Conservation (phyloP, 2,888 invertebrate species). For the Kuschelorhynchus macadamiae region DNA sequence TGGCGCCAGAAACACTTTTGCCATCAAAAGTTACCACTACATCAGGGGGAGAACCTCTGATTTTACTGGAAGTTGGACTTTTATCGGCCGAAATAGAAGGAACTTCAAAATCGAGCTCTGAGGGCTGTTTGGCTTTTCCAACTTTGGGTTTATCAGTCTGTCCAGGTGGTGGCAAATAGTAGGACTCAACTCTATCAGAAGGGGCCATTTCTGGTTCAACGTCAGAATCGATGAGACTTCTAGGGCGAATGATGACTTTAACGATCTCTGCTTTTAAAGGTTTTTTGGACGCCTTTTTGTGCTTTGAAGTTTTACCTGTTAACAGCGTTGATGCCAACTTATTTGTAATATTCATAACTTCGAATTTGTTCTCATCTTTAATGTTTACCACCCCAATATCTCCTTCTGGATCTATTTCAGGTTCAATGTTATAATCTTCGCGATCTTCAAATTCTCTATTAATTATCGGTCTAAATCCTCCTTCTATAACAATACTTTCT, state of each 20-base stretch:
- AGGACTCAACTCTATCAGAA: slow-evolving; percentile 79
- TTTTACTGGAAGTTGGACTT: slow-evolving; percentile 37
- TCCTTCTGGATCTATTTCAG: slow-evolving; percentile 69
- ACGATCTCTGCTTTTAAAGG: too few relatives aligned
- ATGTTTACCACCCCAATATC: slow-evolving; percentile 69
- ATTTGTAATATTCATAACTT: slow-evolving; percentile 53
- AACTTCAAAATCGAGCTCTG: slow-evolving; percentile 68
- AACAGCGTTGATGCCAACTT: too few relatives aligned
- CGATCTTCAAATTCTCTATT: slow-evolving; percentile 72
- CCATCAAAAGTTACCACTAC: slow-evolving; percentile 84
- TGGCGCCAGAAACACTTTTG: slow-evolving; percentile 79
- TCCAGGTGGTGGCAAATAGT: slow-evolving; percentile 80
- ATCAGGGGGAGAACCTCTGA: slow-evolving; percentile 66
- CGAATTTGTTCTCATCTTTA: slow-evolving; percentile 67
- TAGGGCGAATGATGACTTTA: slow-evolving; percentile 41
- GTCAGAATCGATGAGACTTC: slow-evolving; percentile 61
- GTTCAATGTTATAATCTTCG: slow-evolving; percentile 64
- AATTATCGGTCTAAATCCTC: slow-evolving; percentile 87
- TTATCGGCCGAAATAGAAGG: slow-evolving; percentile 17
- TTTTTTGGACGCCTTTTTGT: too few relatives aligned
- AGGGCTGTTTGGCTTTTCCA: slow-evolving; percentile 55
- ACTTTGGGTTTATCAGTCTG: slow-evolving; percentile 65
- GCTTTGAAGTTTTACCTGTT: too few relatives aligned
- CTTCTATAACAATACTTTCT: slow-evolving; percentile 84
- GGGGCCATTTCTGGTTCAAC: slow-evolving; percentile 75